Evolutionary conservation across 2,888 invertebrate genomes (phyloP), one percentile per base, ranked within the genome.

Genomic region (Oscheius myriophilus): DNA sequence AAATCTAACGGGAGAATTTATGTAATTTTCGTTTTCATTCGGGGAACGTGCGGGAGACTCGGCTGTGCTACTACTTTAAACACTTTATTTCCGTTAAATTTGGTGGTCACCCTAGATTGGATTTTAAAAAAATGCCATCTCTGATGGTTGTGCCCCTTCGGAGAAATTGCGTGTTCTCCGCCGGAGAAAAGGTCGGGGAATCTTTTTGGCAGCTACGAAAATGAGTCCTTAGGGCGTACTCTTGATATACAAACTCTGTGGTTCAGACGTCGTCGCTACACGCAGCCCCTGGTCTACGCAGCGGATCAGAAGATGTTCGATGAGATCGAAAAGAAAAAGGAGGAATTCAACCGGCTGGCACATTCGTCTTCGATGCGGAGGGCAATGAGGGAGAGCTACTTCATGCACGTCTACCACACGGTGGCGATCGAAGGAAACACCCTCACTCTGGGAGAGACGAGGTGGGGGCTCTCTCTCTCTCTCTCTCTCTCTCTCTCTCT

Each of bases 341-440:
- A 78, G 11, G 67, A 72, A 41, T 78, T 80, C 59, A 55, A 70
- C 4, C 59, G 62, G 52, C 64, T 95, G 84, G 93, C 95, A 41
- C 77, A 77, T 55, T 67, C 74, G 0, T 66, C 78, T 9, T 73
- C 93, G 6, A 89, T 96, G 77, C 90, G 93, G 62, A 90, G 93
- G 83, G 93, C 94, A 3, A 95, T 94, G 84, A 93, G 93, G 86
- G 96, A 96, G 87, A 94, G 94, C 1, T 97, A 96, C 87, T 96
- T 94, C 87, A 88, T 90, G 78, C 95, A 96, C 86, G 94, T 97
- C 73, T 95, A 96, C 87, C 96, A 97, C 86, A 95, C 96, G 0
- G 95, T 95, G 23, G 96, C 94, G 26, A 95, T 97, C 76, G 97
- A 97, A 89, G 96, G 96, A 0, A 97, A 97, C 86, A 96, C 96